Conservation (phyloP, 1,140 invertebrate genomes). For the Drosophila ohnishii region DNA sequence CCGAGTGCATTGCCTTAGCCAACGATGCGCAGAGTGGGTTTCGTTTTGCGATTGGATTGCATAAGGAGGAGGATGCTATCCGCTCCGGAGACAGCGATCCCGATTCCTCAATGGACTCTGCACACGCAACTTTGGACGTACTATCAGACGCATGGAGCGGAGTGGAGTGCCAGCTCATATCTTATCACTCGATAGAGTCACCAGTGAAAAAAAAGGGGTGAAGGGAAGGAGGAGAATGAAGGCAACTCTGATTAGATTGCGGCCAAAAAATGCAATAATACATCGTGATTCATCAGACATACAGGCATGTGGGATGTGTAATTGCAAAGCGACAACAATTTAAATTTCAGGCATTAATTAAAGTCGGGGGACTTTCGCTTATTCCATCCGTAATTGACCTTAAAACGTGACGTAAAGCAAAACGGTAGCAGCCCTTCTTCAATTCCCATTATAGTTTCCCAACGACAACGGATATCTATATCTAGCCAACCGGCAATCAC, state of each 20-base stretch:
- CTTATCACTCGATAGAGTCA: conserved; percentile 62
- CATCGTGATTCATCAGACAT: conserved; percentile 36
- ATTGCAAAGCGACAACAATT: conserved; percentile 30
- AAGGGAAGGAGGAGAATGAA: not conserved
- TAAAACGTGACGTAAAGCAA: conserved; percentile 60
- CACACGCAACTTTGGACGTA: conserved; percentile 12
- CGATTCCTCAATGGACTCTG: conserved; percentile 64
- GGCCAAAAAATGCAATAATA: conserved; percentile 42
- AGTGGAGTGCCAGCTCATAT: conserved; percentile 43
- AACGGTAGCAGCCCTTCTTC: conserved; percentile 45
- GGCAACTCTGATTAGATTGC: conserved; percentile 51
- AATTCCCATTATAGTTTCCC: conserved; percentile 43
- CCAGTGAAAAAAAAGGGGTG: conserved; percentile 1
- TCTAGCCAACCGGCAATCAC: conserved; percentile 62
- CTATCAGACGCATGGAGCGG: conserved; percentile 15
- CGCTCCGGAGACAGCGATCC: conserved; percentile 21
- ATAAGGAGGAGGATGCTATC: conserved; percentile 28
- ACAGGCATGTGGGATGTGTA: conserved; percentile 32
- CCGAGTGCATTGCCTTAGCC: conserved; percentile 62
- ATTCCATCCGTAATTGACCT: conserved; percentile 53
- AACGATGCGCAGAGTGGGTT: conserved; percentile 41
- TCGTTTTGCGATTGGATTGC: conserved; percentile 31
- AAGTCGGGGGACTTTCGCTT: conserved; percentile 41
- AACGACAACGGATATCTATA: conserved; percentile 53
- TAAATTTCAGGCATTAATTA: conserved; percentile 40